A percentile compares a stretch with the other conserved stretches of the same genome.
These are phyloP conservation scores for Procavia capensis DNA, from an alignment of 2,113 vertebrate genomes.

Conservation along the genomic window DNA sequence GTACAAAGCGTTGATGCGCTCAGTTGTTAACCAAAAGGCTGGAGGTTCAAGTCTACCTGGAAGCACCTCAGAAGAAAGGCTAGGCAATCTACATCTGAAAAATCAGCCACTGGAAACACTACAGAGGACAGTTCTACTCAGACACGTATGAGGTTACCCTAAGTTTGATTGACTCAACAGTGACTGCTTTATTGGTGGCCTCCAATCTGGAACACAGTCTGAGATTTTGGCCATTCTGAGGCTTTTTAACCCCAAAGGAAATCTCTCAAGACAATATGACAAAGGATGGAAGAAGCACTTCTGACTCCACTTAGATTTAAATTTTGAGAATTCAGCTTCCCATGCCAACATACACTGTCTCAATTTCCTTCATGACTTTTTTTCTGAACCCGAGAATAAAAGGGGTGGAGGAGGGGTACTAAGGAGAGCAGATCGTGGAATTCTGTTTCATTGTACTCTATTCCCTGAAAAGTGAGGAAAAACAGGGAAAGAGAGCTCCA, in stretches of 20 bases:
- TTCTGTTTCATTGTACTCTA: background rate
- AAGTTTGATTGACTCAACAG: background rate
- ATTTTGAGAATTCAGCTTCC: conserved; percentile 15
- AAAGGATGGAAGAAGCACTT: background rate
- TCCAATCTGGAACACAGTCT: background rate
- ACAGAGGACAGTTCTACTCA: too few relatives aligned
- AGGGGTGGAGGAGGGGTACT: background rate
- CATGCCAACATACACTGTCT: background rate
- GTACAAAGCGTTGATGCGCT: too few relatives aligned
- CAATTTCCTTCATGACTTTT: background rate
- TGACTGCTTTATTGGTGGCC: background rate
- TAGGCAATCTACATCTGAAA: too few relatives aligned
- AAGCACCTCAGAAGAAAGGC: too few relatives aligned
- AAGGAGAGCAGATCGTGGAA: background rate
- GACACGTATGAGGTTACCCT: too few relatives aligned
- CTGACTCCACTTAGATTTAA: conserved; percentile 6
- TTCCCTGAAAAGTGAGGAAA: conserved; percentile 22
- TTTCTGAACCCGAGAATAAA: background rate
- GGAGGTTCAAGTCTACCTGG: too few relatives aligned
- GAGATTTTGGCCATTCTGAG: background rate
- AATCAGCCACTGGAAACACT: too few relatives aligned
- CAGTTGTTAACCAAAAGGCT: too few relatives aligned
- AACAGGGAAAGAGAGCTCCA: background rate
- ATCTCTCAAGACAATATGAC: conserved; percentile 11
- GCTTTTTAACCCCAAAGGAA: conserved; percentile 35